These are phyloP conservation scores for Parnassius glacialis DNA, from an alignment of 2,888 invertebrate genomes.

Conservation along the genomic window DNA sequence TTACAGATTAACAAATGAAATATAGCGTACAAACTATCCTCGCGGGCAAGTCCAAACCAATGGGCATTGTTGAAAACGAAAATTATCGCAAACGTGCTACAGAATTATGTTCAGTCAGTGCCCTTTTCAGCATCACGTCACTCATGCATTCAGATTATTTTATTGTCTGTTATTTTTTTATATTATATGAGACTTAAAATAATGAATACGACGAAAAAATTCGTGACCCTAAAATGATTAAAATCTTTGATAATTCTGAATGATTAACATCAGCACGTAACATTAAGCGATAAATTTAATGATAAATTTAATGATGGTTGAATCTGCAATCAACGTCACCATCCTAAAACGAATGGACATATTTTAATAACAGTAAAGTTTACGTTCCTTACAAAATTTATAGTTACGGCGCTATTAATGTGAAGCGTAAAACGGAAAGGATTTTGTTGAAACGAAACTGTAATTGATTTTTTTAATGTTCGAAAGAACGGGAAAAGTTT, in stretches of 20 bases:
- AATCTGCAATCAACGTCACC: conserved; percentile 39
- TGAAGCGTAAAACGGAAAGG: conserved; percentile 33
- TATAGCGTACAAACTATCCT: too few relatives aligned
- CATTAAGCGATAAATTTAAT: conserved; percentile 28
- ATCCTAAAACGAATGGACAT: conserved; percentile 36
- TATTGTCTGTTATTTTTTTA: too few relatives aligned
- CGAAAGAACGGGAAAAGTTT: conserved; percentile 22
- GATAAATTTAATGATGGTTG: conserved; percentile 26
- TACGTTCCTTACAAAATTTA: conserved; percentile 36
- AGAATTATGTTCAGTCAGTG: too few relatives aligned
- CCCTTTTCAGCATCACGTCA: too few relatives aligned
- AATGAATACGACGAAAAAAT: too few relatives aligned
- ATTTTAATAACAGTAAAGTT: conserved; percentile 39
- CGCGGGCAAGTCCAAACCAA: too few relatives aligned
- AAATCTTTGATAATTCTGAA: background rate
- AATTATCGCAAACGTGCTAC: too few relatives aligned
- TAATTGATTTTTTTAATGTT: conserved; percentile 28
- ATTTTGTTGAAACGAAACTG: conserved; percentile 25
- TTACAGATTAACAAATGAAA: too few relatives aligned
- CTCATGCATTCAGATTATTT: too few relatives aligned
- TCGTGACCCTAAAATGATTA: too few relatives aligned
- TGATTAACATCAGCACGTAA: conserved; percentile 12
- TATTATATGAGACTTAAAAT: too few relatives aligned
- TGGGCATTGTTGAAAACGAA: too few relatives aligned
- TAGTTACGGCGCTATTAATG: conserved; percentile 38